phyloP scores from a whole-genome alignment of 2,888 invertebrate genomes.

The Malacosoma neustria region DNA sequence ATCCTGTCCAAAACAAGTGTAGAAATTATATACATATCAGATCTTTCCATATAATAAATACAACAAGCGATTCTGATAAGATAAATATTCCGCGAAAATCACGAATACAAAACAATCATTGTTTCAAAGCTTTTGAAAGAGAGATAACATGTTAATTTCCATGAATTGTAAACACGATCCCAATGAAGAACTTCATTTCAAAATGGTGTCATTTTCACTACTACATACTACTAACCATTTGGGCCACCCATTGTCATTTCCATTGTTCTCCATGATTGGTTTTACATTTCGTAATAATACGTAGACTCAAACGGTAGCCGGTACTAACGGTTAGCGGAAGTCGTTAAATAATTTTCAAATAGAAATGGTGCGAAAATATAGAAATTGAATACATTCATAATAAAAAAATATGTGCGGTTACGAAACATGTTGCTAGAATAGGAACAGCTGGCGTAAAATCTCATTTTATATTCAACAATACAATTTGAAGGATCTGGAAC shows the following conservation, averaged over 20 bases:
- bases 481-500: constrained; percentile 32
- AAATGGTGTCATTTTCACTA: constrained; percentile 28
- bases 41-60: no score
- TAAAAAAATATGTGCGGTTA: not conserved
- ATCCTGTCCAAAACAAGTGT: no score
- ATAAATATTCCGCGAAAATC: not conserved
- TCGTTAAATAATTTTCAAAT: not conserved
- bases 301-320: not conserved
- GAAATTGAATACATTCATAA: no score
- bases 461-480: constrained; percentile 27
- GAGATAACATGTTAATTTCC: constrained; percentile 16
- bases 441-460: constrained; percentile 1
- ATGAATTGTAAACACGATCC: constrained; percentile 19
- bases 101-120: not conserved
- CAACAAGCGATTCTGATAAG: no score
- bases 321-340: not conserved
- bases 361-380: no score
- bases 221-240: constrained; percentile 20
- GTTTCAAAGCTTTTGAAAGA: not conserved
- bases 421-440: not conserved
- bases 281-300: constrained; percentile 19
- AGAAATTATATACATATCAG: no score
- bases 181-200: constrained; percentile 16
- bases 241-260: constrained; percentile 30
- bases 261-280: constrained; percentile 30